phyloP scores from a whole-genome alignment of 2,888 invertebrate species.

The Trissoscelio sp. region DNA sequence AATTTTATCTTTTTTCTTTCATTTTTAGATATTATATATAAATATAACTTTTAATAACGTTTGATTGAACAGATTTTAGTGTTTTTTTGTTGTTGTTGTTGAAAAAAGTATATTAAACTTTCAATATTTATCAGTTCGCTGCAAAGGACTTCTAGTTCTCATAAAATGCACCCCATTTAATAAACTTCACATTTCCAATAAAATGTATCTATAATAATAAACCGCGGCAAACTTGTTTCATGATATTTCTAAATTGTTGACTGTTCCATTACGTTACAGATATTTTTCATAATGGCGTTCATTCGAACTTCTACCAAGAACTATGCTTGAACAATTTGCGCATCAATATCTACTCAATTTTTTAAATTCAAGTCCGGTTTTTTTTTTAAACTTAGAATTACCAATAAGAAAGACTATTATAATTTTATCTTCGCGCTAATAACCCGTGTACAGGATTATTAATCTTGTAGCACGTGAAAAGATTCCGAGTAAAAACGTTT shows the following conservation, averaged over 20 bases:
- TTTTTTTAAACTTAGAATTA: too few relatives aligned
- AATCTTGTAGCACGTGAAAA: neutral
- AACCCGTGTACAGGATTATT: neutral
- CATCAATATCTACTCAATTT: neutral
- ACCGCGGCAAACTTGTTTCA: neutral
- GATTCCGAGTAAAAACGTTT: too few relatives aligned
- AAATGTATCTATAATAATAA: neutral
- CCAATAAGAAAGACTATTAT: neutral
- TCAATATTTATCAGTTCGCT: too few relatives aligned
- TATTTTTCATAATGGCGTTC: neutral
- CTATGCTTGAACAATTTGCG: neutral
- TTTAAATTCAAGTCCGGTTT: neutral
- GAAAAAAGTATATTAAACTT: too few relatives aligned
- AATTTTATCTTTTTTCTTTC: too few relatives aligned
- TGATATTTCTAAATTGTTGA: slow-evolving; percentile 4
- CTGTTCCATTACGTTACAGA: neutral
- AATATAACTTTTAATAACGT: too few relatives aligned
- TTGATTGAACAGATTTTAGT: too few relatives aligned
- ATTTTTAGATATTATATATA: too few relatives aligned
- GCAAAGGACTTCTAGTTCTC: too few relatives aligned
- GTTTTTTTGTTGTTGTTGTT: too few relatives aligned
- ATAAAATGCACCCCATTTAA: neutral
- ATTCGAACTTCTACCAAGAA: neutral
- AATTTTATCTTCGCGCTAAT: neutral
- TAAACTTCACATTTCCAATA: neutral